Conservation (phyloP, 2,888 invertebrate species). For the Ectobius pallidus region DNA sequence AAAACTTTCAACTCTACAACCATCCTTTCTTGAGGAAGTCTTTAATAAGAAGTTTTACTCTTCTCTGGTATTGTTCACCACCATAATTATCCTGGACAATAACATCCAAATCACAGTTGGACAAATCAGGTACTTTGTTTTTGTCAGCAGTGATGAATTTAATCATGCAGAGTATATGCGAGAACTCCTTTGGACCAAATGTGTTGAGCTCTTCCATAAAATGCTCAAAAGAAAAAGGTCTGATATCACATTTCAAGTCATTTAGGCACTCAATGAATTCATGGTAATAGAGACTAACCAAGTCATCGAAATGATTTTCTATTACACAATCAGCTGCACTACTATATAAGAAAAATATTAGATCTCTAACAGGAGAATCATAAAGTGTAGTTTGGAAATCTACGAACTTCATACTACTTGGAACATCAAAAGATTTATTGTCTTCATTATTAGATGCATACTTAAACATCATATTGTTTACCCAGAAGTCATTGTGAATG, state of each 20-base stretch:
- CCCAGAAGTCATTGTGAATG: constrained; percentile 65
- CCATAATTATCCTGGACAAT: not conserved
- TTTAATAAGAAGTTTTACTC: not conserved
- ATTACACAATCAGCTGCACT: constrained; percentile 58
- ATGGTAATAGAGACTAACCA: constrained; percentile 61
- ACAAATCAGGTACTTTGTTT: constrained; percentile 27
- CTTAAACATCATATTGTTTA: constrained; percentile 64
- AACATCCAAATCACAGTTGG: not conserved
- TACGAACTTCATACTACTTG: constrained; percentile 61
- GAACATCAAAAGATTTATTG: constrained; percentile 48
- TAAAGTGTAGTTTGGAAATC: constrained; percentile 65
- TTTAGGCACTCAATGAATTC: constrained; percentile 56
- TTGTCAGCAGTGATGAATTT: constrained; percentile 54
- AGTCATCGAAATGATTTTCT: constrained; percentile 57
- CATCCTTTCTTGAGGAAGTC: constrained; percentile 29
- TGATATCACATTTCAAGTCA: constrained; percentile 53
- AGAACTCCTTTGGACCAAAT: constrained; percentile 55
- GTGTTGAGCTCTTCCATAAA: constrained; percentile 56
- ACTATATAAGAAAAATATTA: constrained; percentile 62
- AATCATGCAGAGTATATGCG: constrained; percentile 59
- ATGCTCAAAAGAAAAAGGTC: constrained; percentile 53
- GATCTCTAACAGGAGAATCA: constrained; percentile 59
- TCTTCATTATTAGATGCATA: constrained; percentile 51
- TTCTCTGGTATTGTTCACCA: constrained; percentile 8
- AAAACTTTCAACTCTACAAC: no score